Conservation (phyloP, 2,113 vertebrate species). For the Greenwoodochromis staneri region DNA sequence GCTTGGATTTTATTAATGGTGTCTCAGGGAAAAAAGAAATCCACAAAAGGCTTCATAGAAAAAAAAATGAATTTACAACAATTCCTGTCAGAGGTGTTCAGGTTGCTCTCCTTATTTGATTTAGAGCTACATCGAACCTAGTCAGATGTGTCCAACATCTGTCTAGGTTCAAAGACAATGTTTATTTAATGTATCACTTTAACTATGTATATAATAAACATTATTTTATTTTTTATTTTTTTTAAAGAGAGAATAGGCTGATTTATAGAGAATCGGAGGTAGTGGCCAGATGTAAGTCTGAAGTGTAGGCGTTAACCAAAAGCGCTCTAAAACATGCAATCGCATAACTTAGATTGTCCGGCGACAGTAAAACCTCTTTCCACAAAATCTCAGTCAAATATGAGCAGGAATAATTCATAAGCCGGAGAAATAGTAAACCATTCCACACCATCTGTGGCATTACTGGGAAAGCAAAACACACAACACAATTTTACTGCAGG, state of each 20-base stretch:
- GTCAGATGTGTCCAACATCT: not conserved
- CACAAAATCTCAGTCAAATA: not conserved
- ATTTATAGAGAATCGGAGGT: conserved; percentile 29
- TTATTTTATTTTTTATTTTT: not conserved
- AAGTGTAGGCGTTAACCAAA: conserved; percentile 30
- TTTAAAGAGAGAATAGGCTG: not conserved
- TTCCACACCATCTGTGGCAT: conserved; percentile 21
- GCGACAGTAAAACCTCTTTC: not conserved
- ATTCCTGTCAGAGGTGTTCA: conserved; percentile 29
- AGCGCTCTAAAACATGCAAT: conserved; percentile 12
- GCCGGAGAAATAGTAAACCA: conserved; percentile 5
- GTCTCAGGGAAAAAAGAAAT: conserved; percentile 19
- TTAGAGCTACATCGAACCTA: conserved; percentile 6
- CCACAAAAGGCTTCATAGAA: conserved; percentile 23
- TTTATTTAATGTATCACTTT: not conserved
- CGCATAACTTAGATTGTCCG: not conserved
- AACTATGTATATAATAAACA: not conserved
- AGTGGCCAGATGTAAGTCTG: conserved; percentile 4
- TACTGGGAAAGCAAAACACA: conserved; percentile 28
- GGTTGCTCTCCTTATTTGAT: conserved; percentile 22
- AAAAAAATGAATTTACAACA: conserved; percentile 9
- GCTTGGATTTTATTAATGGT: conserved; percentile 61
- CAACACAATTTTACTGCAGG: conserved; percentile 9
- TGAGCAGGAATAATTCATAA: conserved; percentile 12
- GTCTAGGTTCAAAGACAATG: not conserved